A percentile compares a stretch with the other conserved stretches of the same genome.
These are phyloP conservation scores for Gadus chalcogrammus DNA, from an alignment of 2,113 vertebrate genomes.

Conservation along the genomic window DNA sequence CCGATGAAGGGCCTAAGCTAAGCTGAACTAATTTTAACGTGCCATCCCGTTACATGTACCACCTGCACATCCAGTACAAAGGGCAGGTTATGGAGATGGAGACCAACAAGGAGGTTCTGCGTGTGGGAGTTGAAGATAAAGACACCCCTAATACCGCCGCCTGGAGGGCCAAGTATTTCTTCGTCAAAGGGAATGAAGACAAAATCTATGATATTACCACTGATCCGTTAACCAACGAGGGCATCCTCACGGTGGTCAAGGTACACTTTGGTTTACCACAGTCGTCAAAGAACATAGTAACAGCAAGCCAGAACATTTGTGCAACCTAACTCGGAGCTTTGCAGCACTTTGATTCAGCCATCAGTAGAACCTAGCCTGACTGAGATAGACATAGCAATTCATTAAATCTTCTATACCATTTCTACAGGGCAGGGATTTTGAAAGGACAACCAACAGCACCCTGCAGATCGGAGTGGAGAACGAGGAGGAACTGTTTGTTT, in stretches of 20 bases:
- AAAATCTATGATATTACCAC: conserved; percentile 68
- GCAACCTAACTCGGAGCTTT: no score
- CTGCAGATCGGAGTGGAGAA: conserved; percentile 71
- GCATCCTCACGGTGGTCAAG: conserved; percentile 75
- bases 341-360: background rate
- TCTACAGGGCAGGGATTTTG: conserved; percentile 69
- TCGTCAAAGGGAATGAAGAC: conserved; percentile 69
- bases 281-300: no score
- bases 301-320: no score
- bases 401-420: background rate
- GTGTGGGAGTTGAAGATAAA: conserved; percentile 68
- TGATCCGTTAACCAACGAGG: conserved; percentile 77
- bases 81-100: conserved; percentile 47
- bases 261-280: conserved; percentile 46
- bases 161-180: conserved; percentile 71
- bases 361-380: no score
- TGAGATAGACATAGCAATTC: no score
- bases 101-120: conserved; percentile 33
- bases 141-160: conserved; percentile 67
- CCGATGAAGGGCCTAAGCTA: no score
- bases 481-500: conserved; percentile 63
- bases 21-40: background rate
- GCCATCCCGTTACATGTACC: background rate
- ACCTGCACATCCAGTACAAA: conserved; percentile 47
- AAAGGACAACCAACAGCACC: background rate